A percentile compares a stretch with the other conserved stretches of the same genome.
phyloP scores from a whole-genome alignment of 1,140 invertebrate genomes.

The Pogonognathellus flavescens region DNA sequence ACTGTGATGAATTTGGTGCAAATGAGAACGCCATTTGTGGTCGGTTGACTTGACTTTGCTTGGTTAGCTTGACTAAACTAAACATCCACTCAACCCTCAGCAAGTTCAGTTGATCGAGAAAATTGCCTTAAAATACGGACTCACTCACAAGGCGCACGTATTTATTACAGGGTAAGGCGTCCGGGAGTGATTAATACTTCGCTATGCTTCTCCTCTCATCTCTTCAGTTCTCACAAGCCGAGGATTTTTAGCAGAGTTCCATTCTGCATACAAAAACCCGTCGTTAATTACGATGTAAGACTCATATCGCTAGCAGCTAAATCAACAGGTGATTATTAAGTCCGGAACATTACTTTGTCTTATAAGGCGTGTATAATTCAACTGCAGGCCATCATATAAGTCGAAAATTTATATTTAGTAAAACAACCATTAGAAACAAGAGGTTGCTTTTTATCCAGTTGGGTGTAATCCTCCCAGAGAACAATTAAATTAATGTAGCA shows the following conservation, averaged over 20 bases:
- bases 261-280: constrained; percentile 33
- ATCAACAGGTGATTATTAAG: constrained; percentile 63
- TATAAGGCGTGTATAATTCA: constrained; percentile 58
- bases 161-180: constrained; percentile 51
- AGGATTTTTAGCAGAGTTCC: constrained; percentile 10
- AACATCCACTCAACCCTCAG: not conserved
- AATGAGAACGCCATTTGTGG: constrained; percentile 58
- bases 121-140: constrained; percentile 54
- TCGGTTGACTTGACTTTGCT: constrained; percentile 27
- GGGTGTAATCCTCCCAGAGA: too few relatives aligned
- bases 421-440: not conserved
- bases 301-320: constrained; percentile 53
- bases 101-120: constrained; percentile 29
- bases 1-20: constrained; percentile 59
- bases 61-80: constrained; percentile 31
- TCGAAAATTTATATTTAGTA: not conserved
- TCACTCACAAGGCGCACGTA: constrained; percentile 9
- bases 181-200: constrained; percentile 54
- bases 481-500: too few relatives aligned
- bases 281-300: constrained; percentile 62
- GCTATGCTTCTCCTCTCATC: constrained; percentile 27
- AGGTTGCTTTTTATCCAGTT: too few relatives aligned
- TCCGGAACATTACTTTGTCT: constrained; percentile 60
- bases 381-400: constrained; percentile 29
- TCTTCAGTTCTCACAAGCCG: not conserved